Evolutionary conservation across 2,797 vertebrate genomes (phyloP), one percentile per base, ranked within the genome.

Genomic region (Neosalanx taihuensis): DNA sequence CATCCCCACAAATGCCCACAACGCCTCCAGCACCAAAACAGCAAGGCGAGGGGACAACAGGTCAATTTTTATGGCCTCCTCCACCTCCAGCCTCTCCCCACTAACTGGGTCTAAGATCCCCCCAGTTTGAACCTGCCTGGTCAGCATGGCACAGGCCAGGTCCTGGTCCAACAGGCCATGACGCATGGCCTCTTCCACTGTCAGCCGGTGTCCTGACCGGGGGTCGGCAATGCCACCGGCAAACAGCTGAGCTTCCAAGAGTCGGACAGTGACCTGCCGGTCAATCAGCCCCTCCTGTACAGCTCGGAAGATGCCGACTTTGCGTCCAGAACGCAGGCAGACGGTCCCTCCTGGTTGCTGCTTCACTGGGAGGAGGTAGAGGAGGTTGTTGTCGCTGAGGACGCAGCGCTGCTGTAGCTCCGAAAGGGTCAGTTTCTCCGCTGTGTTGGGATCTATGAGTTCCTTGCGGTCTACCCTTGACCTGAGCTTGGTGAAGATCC

Each of bases 211-310:
- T 18, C 96, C 94, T 0, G 96, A 95, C 64, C 94, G 92, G 13
- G 95, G 94, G 82, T 99, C 97, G 26, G 87, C 88, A 35, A 99
- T 96, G 75, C 97, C 97, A 17, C 97, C 97, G 6, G 97, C 96
- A 85, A 96, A 95, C 37, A 99, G 92, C n/a, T 98, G 97, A 67
- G 94, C 92, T 90, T 98, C 98, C 64, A 99, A 89, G 57, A 99
- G 79, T 75, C 95, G 90, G 63, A 93, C 71, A 0, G 90, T 91
- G 1, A 95, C 95, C 73, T 96, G 90, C 0, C 91, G 91, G 76
- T 98, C 97, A 61, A 97, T 94, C 49, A 98, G 87, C 13, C 96
- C 96, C 81, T 99, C 96, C 80, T 96, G 95, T 18, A 95, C 80
- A 0, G 96, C 97, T 1, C 89, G 92, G 87, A 97, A 96, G 81